These are phyloP conservation scores for Chrysocyon brachyurus DNA, from an alignment of 2,797 vertebrate species.

Conservation along the genomic window DNA sequence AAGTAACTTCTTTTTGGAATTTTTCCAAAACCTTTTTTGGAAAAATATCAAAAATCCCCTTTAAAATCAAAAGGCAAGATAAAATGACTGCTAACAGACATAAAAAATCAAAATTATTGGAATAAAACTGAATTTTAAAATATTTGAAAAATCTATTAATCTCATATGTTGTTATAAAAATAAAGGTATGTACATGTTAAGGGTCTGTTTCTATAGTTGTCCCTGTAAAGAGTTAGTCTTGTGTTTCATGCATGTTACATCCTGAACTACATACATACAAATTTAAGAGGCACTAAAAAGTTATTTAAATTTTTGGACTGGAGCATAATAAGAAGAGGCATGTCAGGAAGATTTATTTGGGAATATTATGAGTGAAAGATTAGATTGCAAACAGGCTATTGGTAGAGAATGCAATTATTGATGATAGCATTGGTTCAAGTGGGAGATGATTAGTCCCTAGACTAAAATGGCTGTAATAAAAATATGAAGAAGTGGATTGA, in stretches of 20 bases:
- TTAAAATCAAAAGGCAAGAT: constrained; percentile 3
- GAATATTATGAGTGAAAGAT: constrained; percentile 54
- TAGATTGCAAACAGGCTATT: neutral
- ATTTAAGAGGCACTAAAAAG: neutral
- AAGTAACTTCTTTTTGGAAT: neutral
- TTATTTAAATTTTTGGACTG: constrained; percentile 9
- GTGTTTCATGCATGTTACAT: neutral
- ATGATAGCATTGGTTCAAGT: constrained; percentile 19
- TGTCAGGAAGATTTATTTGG: constrained; percentile 29
- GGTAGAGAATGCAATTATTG: constrained; percentile 46
- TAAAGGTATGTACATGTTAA: neutral
- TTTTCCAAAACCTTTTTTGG: neutral
- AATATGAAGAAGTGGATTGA: constrained; percentile 45
- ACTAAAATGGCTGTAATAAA: neutral
- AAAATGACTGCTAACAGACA: neutral
- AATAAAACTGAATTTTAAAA: neutral
- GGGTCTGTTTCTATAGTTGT: neutral
- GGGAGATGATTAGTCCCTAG: constrained; percentile 9
- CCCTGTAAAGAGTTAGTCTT: neutral
- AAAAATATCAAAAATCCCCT: neutral
- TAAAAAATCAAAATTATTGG: neutral
- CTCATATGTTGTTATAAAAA: neutral
- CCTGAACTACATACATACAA: neutral
- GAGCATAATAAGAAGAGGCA: constrained; percentile 10
- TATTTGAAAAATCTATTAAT: neutral